Conservation (phyloP, 2,797 vertebrate species). For the Mycteria americana region DNA sequence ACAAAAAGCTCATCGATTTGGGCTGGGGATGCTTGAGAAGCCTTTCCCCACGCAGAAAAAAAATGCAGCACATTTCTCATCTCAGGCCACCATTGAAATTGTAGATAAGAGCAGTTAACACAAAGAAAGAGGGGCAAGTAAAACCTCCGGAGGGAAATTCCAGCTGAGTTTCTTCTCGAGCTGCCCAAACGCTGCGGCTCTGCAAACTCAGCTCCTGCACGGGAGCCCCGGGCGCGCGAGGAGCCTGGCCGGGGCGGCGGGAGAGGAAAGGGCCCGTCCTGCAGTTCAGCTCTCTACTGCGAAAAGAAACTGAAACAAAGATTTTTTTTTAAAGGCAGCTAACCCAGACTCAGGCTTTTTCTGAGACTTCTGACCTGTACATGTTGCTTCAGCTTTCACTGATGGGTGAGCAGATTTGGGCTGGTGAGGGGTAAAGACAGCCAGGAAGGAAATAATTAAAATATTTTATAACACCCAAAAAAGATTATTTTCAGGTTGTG, state of each 20-base stretch:
- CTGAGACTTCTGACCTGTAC: background rate
- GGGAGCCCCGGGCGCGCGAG: fast-evolving
- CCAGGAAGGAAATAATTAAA: background rate
- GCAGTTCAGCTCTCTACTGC: fast-evolving
- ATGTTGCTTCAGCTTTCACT: fast-evolving
- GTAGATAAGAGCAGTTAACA: background rate
- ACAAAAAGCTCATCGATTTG: fast-evolving
- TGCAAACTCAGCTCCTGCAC: background rate
- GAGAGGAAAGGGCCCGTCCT: background rate
- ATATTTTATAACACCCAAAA: background rate
- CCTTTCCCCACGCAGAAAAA: background rate
- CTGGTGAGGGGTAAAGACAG: background rate
- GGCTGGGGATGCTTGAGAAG: background rate
- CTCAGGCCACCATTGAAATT: background rate
- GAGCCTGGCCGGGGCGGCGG: background rate
- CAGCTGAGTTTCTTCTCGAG: background rate
- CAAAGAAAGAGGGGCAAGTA: slow-evolving; percentile 23
- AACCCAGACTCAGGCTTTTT: fast-evolving
- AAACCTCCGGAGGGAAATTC: slow-evolving; percentile 37
- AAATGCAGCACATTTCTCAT: background rate
- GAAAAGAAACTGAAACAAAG: background rate
- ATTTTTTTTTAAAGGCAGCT: background rate
- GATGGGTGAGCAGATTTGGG: background rate
- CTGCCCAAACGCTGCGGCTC: background rate
- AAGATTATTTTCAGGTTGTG: background rate